Evolutionary conservation across 2,113 vertebrate species (phyloP).

Genomic region (Onychorhynchus coronatus): DNA sequence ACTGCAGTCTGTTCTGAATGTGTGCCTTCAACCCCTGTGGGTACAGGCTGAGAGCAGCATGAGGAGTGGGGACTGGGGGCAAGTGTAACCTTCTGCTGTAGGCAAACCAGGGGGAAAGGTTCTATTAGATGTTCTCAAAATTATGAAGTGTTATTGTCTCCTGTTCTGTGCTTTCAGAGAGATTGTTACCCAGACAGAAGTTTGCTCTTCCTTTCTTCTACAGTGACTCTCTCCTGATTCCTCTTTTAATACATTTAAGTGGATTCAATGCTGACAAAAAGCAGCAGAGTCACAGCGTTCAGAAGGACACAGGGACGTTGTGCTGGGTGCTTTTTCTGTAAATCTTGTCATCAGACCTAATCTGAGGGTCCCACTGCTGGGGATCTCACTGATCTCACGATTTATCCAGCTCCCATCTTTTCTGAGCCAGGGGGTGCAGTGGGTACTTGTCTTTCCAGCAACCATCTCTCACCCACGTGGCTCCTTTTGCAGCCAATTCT

Average conservation of each 20-base stretch:
- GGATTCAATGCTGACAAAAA: neutral
- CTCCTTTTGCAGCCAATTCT: neutral
- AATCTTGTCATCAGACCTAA: neutral
- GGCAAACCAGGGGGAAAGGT: neutral
- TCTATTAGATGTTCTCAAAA: neutral
- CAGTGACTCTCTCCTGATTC: neutral
- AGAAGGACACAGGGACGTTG: neutral
- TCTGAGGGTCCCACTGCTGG: neutral
- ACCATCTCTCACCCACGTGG: neutral
- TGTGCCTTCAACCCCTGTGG: neutral
- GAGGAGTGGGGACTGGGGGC: neutral
- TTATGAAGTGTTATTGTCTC: neutral
- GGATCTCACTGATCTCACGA: neutral
- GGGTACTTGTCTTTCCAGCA: neutral
- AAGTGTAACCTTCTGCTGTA: neutral
- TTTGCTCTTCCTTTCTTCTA: neutral
- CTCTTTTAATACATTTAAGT: neutral
- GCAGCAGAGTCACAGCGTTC: neutral
- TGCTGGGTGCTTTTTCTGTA: neutral
- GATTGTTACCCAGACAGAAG: neutral
- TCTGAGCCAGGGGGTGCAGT: neutral
- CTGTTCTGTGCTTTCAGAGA: neutral
- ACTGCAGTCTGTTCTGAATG: conserved; percentile 41
- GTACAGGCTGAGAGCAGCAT: conserved; percentile 22
- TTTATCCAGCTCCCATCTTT: neutral